phyloP scores from a whole-genome alignment of 2,797 vertebrate species.

The Coccyzus lansbergi region DNA sequence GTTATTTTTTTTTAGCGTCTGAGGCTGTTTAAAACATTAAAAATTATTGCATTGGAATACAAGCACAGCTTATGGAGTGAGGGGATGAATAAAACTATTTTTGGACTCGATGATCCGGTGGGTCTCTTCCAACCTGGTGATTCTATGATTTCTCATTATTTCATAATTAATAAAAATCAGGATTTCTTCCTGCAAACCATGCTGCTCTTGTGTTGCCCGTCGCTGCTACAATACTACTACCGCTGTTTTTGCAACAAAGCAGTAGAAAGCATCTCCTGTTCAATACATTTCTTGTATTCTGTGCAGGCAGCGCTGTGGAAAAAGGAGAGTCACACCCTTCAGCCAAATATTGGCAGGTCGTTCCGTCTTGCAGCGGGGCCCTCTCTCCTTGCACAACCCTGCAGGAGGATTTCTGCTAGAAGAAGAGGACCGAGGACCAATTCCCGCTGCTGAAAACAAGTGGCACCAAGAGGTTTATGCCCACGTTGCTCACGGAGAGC shows the following conservation, averaged over 20 bases:
- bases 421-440: neutral
- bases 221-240: neutral
- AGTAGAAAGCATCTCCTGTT: neutral
- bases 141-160: neutral
- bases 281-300: neutral
- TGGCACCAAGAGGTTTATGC: neutral
- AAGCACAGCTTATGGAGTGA: neutral
- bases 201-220: neutral
- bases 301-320: neutral
- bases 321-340: neutral
- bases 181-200: neutral
- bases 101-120: no score
- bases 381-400: rapidly evolving
- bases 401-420: neutral
- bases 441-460: neutral
- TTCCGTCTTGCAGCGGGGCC: neutral
- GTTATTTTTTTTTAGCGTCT: neutral
- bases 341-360: neutral
- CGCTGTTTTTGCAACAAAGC: neutral
- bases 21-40: neutral
- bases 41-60: neutral
- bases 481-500: rapidly evolving
- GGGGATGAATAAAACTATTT: neutral
- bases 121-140: no score
- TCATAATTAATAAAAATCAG: neutral